Percentiles rank a stretch among this genome's conserved stretches.
phyloP scores from a whole-genome alignment of 2,888 invertebrate genomes.

The Pseudolycoriella hygida region DNA sequence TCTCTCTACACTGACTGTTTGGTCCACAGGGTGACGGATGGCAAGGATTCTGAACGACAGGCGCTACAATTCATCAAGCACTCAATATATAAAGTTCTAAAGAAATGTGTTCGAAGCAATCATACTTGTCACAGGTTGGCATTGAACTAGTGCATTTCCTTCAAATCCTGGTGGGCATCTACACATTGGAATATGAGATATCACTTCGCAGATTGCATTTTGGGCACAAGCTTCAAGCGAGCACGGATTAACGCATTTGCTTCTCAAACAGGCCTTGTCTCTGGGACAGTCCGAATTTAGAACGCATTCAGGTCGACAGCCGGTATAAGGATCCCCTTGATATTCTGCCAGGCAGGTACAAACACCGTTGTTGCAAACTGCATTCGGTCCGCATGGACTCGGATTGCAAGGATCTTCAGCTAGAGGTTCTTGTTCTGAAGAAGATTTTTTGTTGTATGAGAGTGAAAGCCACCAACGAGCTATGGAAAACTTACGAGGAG shows the following conservation, averaged over 20 bases:
- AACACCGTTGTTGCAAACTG: slow-evolving; percentile 45
- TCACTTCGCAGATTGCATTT: slow-evolving; percentile 52
- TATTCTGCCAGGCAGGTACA: slow-evolving; percentile 56
- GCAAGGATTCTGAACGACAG: slow-evolving; percentile 27
- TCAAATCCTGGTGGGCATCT: slow-evolving; percentile 47
- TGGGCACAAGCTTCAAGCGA: slow-evolving; percentile 50
- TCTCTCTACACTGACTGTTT: slow-evolving; percentile 44
- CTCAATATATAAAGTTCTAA: neutral
- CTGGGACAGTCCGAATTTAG: slow-evolving; percentile 53
- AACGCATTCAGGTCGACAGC: slow-evolving; percentile 56
- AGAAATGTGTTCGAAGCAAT: neutral
- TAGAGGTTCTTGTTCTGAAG: slow-evolving; percentile 18
- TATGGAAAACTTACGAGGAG: slow-evolving; percentile 40
- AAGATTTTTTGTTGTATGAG: no score
- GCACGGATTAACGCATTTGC: slow-evolving; percentile 55
- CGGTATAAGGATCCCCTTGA: slow-evolving; percentile 47
- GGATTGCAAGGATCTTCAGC: slow-evolving; percentile 41
- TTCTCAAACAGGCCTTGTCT: slow-evolving; percentile 48
- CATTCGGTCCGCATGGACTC: slow-evolving; percentile 37
- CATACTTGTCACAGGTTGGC: slow-evolving; percentile 22
- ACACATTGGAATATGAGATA: slow-evolving; percentile 58
- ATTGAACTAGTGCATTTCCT: slow-evolving; percentile 50
- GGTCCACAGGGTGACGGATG: slow-evolving; percentile 53
- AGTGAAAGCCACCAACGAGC: no score
- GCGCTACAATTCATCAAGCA: slow-evolving; percentile 15